phyloP scores from a whole-genome alignment of 2,797 vertebrate species.

The Danio aesculapii region DNA sequence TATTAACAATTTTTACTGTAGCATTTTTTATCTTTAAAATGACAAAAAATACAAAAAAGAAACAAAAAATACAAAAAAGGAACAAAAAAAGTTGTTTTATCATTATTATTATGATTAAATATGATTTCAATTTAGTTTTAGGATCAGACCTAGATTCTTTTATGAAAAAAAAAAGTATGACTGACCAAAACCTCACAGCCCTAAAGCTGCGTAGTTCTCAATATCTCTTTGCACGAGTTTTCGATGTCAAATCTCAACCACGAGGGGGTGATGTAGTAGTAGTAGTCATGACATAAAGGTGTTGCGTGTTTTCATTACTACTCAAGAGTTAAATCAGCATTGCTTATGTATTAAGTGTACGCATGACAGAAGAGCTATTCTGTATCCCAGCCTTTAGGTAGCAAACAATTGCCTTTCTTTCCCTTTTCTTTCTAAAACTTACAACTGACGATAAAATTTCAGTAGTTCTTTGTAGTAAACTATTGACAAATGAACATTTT shows the following conservation, averaged over 20 bases:
- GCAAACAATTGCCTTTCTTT: not conserved
- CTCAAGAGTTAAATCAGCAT: not conserved
- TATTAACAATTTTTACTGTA: no score
- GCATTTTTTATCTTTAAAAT: no score
- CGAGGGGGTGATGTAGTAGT: slow-evolving; percentile 11
- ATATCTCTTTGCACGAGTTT: not conserved
- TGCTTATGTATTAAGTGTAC: not conserved
- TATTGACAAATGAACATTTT: not conserved
- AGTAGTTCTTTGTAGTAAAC: not conserved
- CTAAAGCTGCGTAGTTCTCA: not conserved
- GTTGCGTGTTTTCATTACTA: not conserved
- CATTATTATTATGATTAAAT: not conserved
- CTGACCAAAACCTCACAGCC: not conserved
- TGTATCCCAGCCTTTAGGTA: not conserved
- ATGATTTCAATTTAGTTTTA: not conserved
- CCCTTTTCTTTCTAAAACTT: not conserved
- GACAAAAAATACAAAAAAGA: no score
- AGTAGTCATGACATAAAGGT: not conserved
- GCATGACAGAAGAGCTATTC: not conserved
- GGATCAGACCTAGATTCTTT: not conserved
- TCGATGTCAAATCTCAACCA: not conserved
- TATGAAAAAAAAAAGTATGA: not conserved
- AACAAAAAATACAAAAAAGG: no score
- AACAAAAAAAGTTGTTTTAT: not conserved
- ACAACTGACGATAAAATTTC: no score